Evolutionary conservation across 2,888 invertebrate genomes (phyloP), one percentile per base, ranked within the genome.

Genomic region (Syritta pipiens): DNA sequence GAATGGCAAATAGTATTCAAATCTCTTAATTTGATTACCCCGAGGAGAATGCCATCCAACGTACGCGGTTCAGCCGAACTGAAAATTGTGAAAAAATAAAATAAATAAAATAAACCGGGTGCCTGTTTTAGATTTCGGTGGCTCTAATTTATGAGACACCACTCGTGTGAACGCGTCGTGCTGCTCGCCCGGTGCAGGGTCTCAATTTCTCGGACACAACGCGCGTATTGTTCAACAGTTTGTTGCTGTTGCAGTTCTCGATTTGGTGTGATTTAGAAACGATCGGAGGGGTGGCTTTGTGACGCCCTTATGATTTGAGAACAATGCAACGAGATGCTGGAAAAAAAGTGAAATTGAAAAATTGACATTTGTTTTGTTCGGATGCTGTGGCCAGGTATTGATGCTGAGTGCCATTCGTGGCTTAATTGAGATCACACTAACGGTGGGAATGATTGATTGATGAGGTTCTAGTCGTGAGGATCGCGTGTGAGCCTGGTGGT

Each of bases 1-100:
- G 60, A 14, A 67, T 57, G 24, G 32, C 59, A 57, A 53, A 49
- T 72, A 22, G 71, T 49, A 79, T 79, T 79, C 65, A 79, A 79
- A 79, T 79, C 62, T 79, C 42, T 68, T 57, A 67, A 62, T 72
- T 67, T 67, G 44, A 72, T 79, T 67, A 67, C 74, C 59, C 51
- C 30, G 53, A 53, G 37, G 40, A 35, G 12, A 51, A 44, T 28
- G 49, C 49, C 7, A 55, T 42, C n/a, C 28, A 42, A 28, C 12
- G 20, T 9, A 7, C 35, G 44, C 35, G 28, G 57, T 67, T 14
- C 48, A 57, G 20, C 19, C 20, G 19, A 20, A 55, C 46, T 44
- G 5, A n/a, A 49, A 24, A 67, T 12, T 48, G n/a, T 57, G 37
- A 40, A n/a, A n/a, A n/a, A n/a, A n/a, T n/a, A n/a, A n/a, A n/a